These are phyloP conservation scores for Nomada goodeniana DNA, from an alignment of 2,888 invertebrate genomes.

Conservation along the genomic window DNA sequence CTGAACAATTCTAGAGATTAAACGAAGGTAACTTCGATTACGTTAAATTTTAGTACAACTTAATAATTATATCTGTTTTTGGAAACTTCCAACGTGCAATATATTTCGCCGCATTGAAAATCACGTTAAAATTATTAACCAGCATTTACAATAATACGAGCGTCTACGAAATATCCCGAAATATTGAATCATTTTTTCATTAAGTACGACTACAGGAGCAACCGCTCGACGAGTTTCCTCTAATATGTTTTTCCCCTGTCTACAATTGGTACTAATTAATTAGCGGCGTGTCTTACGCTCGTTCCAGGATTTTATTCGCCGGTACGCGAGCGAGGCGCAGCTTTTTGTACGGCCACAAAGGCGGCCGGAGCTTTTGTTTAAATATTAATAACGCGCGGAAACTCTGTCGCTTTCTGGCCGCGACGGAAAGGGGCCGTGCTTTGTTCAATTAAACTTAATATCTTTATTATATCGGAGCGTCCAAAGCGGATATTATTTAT, in stretches of 20 bases:
- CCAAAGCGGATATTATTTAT: conserved; percentile 68
- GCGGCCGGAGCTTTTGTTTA: conserved; percentile 74
- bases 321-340: conserved; percentile 17
- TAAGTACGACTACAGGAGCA: background rate
- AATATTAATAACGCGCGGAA: conserved; percentile 78
- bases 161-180: background rate
- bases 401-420: conserved; percentile 65
- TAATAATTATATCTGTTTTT: background rate
- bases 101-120: background rate
- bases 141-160: too few relatives aligned
- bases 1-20: too few relatives aligned
- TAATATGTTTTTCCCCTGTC: background rate
- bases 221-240: background rate
- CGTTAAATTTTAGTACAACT: too few relatives aligned
- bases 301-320: conserved; percentile 50
- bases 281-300: conserved; percentile 38
- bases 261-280: conserved; percentile 56
- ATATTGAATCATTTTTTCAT: background rate
- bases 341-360: conserved; percentile 68
- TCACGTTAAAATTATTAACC: background rate
- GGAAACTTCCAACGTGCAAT: background rate
- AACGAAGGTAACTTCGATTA: too few relatives aligned
- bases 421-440: conserved; percentile 57
- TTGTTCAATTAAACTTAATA: conserved; percentile 79
- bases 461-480: conserved; percentile 71